A percentile compares a stretch with the other conserved stretches of the same genome.
phyloP scores from a whole-genome alignment of 2,113 vertebrate species.

The Pollachius pollachius region DNA sequence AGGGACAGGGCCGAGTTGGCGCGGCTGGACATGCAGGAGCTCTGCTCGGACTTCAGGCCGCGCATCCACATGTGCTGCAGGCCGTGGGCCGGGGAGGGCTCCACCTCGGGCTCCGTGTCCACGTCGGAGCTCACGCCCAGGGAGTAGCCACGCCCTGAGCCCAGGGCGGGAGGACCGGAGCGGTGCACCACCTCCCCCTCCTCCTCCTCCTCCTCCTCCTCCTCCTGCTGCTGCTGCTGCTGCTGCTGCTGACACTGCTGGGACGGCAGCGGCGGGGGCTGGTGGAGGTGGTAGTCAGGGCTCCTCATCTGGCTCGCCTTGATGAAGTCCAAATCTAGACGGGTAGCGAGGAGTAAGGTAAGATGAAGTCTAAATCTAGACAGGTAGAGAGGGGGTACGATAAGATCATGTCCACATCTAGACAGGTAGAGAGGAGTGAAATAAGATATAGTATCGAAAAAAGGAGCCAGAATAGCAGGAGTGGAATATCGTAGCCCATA shows the following conservation, averaged over 20 bases:
- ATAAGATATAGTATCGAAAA: neutral
- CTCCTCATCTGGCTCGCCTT: conserved; percentile 84
- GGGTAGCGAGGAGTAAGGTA: neutral
- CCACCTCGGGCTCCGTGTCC: conserved; percentile 90
- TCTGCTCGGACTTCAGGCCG: conserved; percentile 90
- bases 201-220: conserved; percentile 68
- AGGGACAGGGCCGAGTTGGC: conserved; percentile 93
- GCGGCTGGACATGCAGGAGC: conserved; percentile 92
- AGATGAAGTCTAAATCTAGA: conserved; percentile 3
- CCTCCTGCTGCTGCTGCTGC: conserved; percentile 47
- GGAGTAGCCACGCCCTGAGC: conserved; percentile 80
- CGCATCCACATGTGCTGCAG: conserved; percentile 92
- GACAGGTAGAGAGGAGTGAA: neutral
- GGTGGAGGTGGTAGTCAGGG: conserved; percentile 80
- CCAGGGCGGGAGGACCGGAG: conserved; percentile 53
- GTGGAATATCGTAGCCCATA: neutral
- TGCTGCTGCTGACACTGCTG: too few species aligned
- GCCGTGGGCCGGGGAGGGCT: conserved; percentile 82
- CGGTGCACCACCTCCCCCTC: conserved; percentile 74
- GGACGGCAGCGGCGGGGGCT: conserved; percentile 37
- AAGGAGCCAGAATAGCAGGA: too few species aligned
- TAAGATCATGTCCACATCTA: conserved; percentile 1
- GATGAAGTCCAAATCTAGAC: conserved; percentile 88
- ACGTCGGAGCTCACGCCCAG: conserved; percentile 85
- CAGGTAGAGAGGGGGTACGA: neutral